Conservation (phyloP, 2,113 vertebrate species). For the Lichenostomus cassidix region DNA sequence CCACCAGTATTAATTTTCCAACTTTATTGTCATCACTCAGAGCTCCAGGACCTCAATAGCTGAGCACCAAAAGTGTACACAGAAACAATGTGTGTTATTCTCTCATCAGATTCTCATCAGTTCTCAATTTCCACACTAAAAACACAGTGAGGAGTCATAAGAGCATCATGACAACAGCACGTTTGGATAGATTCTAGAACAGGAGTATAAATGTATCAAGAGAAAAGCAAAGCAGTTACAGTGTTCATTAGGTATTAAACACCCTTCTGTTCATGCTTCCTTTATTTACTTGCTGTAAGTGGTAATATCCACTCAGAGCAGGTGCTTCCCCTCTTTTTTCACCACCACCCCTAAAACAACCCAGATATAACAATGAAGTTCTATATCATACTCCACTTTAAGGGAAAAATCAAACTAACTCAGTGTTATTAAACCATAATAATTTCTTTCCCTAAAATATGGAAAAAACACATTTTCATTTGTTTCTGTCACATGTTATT, state of each 20-base stretch:
- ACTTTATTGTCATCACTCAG: background rate
- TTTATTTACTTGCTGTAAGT: background rate
- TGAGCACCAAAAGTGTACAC: background rate
- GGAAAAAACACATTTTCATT: background rate
- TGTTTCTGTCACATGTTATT: background rate
- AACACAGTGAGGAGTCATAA: background rate
- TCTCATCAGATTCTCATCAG: background rate
- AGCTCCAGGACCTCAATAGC: background rate
- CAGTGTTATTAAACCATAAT: background rate
- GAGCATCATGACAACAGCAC: background rate
- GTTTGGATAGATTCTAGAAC: background rate
- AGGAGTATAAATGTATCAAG: background rate
- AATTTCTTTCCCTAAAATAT: background rate
- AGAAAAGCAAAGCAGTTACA: background rate
- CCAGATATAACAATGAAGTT: background rate
- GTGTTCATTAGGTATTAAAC: background rate
- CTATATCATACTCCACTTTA: background rate
- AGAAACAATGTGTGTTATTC: background rate
- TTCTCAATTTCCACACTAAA: background rate
- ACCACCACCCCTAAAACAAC: background rate
- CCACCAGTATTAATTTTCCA: background rate
- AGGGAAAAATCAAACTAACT: background rate
- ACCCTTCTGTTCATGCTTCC: background rate
- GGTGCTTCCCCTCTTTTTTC: background rate
- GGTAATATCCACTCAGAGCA: background rate